Evolutionary conservation across 2,113 vertebrate genomes (phyloP).

Genomic region (Deroptyus accipitrinus): DNA sequence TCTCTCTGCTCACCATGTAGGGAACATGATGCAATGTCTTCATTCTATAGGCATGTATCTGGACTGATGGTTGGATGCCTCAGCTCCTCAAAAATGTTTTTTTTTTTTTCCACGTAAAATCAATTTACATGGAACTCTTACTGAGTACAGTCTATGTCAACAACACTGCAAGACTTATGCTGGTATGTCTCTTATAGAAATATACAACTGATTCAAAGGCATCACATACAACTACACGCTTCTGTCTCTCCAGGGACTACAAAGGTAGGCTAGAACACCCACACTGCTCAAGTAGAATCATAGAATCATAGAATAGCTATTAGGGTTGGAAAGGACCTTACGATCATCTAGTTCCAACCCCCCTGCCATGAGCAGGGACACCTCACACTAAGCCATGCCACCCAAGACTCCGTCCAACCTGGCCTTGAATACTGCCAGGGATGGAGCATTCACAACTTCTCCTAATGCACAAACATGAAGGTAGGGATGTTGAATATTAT

Average conservation of each 20-base stretch:
- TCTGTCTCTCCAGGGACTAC: background rate
- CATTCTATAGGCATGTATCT: background rate
- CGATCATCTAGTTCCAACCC: background rate
- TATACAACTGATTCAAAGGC: background rate
- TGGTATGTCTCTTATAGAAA: background rate
- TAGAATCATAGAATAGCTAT: background rate
- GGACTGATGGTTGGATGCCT: background rate
- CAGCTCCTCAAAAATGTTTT: background rate
- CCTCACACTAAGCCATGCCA: background rate
- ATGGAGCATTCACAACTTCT: background rate
- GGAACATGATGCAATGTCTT: background rate
- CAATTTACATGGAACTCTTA: background rate
- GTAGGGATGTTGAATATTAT: background rate
- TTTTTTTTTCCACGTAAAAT: rapidly evolving
- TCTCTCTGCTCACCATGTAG: background rate
- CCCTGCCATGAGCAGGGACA: background rate
- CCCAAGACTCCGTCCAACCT: background rate
- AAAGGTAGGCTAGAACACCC: background rate
- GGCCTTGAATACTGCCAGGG: background rate
- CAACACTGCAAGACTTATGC: background rate
- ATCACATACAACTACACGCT: background rate
- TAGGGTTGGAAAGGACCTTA: background rate
- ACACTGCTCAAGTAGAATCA: background rate
- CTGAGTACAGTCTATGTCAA: background rate
- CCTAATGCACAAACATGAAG: background rate